Evolutionary conservation across 2,113 vertebrate species (phyloP).

Genomic region (Rhynchomys soricoides): DNA sequence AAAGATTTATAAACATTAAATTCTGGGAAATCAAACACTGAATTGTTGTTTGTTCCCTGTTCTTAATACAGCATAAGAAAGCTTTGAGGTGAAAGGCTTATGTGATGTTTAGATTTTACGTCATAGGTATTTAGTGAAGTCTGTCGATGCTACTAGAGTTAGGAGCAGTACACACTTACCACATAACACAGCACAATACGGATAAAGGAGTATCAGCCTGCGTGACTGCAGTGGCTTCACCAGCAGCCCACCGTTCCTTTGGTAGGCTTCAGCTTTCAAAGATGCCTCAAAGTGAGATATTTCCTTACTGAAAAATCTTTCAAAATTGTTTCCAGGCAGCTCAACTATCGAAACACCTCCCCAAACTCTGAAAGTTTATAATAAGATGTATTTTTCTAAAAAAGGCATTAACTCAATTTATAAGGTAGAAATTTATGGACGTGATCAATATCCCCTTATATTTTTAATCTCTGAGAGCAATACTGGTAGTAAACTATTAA

Average conservation of each 20-base stretch:
- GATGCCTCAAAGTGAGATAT: background rate
- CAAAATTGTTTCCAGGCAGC: background rate
- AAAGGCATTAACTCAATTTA: background rate
- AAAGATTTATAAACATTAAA: conserved; percentile 11
- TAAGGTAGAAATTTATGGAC: background rate
- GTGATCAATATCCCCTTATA: background rate
- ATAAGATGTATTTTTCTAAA: background rate
- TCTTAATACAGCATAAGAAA: background rate
- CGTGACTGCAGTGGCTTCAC: background rate
- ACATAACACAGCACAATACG: background rate
- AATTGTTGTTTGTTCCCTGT: background rate
- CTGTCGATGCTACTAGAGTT: background rate
- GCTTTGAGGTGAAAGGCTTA: background rate
- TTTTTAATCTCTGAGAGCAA: background rate
- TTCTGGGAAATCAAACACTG: background rate
- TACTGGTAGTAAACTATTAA: conserved; percentile 10
- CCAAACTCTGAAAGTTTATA: background rate
- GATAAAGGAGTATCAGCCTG: background rate
- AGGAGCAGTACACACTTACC: background rate
- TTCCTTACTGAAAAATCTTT: background rate
- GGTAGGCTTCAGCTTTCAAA: background rate
- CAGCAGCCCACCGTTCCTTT: background rate
- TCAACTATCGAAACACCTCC: background rate
- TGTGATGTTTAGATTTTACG: background rate
- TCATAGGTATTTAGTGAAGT: background rate